Evolutionary conservation across 2,113 vertebrate genomes (phyloP).

Genomic region (Malaclemys terrapin): DNA sequence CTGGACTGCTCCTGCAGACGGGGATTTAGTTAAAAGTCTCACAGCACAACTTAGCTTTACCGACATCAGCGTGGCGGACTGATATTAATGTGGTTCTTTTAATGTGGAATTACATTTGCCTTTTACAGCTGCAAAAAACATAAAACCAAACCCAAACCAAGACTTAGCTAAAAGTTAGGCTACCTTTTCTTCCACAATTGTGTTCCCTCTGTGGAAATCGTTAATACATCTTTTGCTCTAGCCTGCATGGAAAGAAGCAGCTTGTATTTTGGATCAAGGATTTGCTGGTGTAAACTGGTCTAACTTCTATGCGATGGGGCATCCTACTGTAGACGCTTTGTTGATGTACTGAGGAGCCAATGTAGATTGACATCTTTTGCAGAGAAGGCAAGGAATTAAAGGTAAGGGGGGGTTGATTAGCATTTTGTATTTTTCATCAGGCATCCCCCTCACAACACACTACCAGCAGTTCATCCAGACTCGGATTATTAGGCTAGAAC

Average conservation of each 20-base stretch:
- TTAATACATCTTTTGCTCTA: slow-evolving; percentile 14
- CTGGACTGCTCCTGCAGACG: not conserved
- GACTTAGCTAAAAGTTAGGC: slow-evolving; percentile 66
- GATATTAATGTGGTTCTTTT: not conserved
- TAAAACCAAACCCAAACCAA: slow-evolving; percentile 47
- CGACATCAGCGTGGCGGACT: slow-evolving; percentile 35
- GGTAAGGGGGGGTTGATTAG: slow-evolving; percentile 64
- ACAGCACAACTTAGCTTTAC: slow-evolving; percentile 40
- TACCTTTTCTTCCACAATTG: not conserved
- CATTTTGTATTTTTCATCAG: not conserved
- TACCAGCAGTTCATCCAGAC: not conserved
- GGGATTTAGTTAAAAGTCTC: not conserved
- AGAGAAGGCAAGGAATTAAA: slow-evolving; percentile 48
- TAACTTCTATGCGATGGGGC: slow-evolving; percentile 59
- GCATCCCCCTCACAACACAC: not conserved
- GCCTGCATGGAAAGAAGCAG: slow-evolving; percentile 57
- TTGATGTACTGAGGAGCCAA: slow-evolving; percentile 53
- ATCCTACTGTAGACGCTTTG: slow-evolving; percentile 46
- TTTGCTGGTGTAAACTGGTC: slow-evolving; percentile 62
- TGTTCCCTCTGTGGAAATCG: slow-evolving; percentile 29
- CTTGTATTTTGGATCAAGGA: slow-evolving; percentile 48
- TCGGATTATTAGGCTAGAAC: not conserved
- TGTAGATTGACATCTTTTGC: slow-evolving; percentile 19
- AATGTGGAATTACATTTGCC: not conserved
- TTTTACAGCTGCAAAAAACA: not conserved